These are phyloP conservation scores for Tympanuchus pallidicinctus DNA, from an alignment of 2,113 vertebrate species.

Conservation along the genomic window DNA sequence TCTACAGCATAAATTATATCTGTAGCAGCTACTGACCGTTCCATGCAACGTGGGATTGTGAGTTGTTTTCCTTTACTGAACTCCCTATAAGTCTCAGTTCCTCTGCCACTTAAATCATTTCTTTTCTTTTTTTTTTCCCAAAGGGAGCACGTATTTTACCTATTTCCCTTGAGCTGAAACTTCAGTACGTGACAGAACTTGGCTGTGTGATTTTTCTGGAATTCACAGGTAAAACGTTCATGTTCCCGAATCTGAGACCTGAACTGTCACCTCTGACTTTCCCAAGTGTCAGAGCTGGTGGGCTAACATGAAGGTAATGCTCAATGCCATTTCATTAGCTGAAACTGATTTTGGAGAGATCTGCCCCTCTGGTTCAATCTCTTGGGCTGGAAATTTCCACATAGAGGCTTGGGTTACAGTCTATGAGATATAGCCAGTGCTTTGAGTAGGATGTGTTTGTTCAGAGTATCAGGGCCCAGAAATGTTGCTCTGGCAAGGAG, in stretches of 20 bases:
- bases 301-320: background rate
- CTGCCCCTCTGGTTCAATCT: background rate
- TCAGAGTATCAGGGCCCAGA: background rate
- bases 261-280: background rate
- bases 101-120: background rate
- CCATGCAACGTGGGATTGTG: background rate
- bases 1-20: constrained; percentile 6
- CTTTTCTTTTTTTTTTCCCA: background rate
- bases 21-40: background rate
- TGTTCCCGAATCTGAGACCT: background rate
- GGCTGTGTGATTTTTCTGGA: background rate
- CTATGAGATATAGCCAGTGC: background rate
- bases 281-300: background rate
- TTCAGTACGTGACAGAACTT: background rate
- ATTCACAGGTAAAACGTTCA: background rate
- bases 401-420: background rate
- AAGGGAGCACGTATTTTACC: background rate
- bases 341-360: background rate
- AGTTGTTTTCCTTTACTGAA: background rate
- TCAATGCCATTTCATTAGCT: no score
- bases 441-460: background rate
- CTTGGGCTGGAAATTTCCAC: background rate
- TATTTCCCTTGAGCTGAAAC: background rate
- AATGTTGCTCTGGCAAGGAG: background rate
- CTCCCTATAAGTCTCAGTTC: background rate